A percentile compares a stretch with the other conserved stretches of the same genome.
Evolutionary conservation across 1,140 invertebrate genomes (phyloP).

Genomic region (Cydia fagiglandana): DNA sequence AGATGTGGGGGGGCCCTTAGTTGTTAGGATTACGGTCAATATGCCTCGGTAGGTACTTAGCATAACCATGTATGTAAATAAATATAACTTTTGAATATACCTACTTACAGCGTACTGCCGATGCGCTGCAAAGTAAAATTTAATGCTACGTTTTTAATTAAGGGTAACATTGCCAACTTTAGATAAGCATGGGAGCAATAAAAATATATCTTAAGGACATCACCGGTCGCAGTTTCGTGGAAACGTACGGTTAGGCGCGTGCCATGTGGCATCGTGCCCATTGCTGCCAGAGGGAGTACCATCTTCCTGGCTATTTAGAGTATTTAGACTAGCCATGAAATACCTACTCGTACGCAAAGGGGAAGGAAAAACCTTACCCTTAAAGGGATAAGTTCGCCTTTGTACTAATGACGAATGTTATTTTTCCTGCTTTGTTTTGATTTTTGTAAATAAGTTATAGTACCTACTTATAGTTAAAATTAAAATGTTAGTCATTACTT

Average conservation of each 20-base stretch:
- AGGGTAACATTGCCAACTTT: background rate
- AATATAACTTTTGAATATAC: no score
- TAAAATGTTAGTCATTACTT: no score
- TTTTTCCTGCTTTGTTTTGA: no score
- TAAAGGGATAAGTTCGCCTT: no score
- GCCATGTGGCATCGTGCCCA: conserved; percentile 63
- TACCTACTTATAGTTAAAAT: no score
- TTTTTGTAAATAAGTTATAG: no score
- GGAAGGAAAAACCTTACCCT: background rate
- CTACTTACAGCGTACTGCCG: background rate
- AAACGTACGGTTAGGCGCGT: conserved; percentile 34
- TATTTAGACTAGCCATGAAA: conserved; percentile 1
- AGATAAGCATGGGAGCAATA: background rate
- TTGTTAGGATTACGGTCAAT: no score
- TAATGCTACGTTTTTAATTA: background rate
- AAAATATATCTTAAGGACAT: conserved; percentile 5
- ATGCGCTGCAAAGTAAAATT: background rate
- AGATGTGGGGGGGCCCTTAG: no score
- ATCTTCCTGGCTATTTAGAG: background rate
- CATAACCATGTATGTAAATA: no score
- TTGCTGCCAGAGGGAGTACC: conserved; percentile 33
- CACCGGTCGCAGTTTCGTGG: background rate
- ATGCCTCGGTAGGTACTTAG: no score
- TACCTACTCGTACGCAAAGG: background rate
- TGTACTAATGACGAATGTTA: no score